phyloP scores from a whole-genome alignment of 2,113 vertebrate species.

The Hypanus sabinus region DNA sequence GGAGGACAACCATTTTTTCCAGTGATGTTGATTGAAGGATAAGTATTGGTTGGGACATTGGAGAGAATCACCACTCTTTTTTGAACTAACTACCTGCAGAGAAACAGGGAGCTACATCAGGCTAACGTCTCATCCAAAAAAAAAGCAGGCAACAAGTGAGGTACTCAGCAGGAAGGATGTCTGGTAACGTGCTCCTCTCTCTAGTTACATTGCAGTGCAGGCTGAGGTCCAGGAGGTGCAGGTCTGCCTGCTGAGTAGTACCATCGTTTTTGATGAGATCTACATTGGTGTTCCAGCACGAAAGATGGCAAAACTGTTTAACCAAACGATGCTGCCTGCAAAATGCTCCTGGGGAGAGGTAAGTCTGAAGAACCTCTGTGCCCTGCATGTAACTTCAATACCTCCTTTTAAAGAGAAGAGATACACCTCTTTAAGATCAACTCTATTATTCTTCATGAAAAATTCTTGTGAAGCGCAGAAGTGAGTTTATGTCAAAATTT shows the following conservation, averaged over 20 bases:
- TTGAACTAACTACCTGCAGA: background rate
- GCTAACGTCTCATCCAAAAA: background rate
- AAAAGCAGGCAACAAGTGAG: background rate
- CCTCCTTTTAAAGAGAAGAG: background rate
- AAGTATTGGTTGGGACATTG: background rate
- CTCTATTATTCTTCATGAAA: too few relatives aligned
- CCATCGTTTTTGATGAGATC: conserved; percentile 62
- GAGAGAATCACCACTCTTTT: background rate
- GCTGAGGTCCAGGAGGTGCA: conserved; percentile 75
- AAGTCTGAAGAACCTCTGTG: conserved; percentile 29
- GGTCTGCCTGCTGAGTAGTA: conserved; percentile 65
- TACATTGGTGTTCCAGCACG: conserved; percentile 63
- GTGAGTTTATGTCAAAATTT: too few relatives aligned
- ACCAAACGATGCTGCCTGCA: conserved; percentile 73
- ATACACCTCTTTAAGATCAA: too few relatives aligned
- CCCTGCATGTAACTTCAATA: background rate
- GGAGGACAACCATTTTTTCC: background rate
- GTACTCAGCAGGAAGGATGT: background rate
- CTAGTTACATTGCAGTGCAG: conserved; percentile 71
- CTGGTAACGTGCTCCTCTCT: conserved; percentile 46
- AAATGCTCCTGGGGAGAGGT: conserved; percentile 73
- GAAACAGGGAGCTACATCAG: background rate
- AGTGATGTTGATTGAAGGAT: background rate
- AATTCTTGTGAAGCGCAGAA: too few relatives aligned
- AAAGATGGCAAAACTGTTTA: conserved; percentile 60